Percentiles rank a stretch among this genome's conserved stretches.
phyloP scores from a whole-genome alignment of 2,113 vertebrate species.

The Parotia lawesii region DNA sequence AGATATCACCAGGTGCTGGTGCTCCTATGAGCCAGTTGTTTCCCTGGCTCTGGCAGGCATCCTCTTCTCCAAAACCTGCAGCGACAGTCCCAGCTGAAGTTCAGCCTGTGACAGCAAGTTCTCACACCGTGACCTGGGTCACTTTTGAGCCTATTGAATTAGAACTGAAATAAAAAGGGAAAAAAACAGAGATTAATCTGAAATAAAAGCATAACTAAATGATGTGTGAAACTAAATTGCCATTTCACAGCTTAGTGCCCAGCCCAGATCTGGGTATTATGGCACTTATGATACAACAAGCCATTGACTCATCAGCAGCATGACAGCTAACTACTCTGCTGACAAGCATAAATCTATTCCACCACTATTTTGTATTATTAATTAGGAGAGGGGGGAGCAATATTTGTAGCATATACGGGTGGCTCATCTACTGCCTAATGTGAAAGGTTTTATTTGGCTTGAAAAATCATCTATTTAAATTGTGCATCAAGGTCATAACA shows the following conservation, averaged over 20 bases:
- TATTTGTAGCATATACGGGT: background rate
- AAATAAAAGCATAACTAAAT: slow-evolving; percentile 59
- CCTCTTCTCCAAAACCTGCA: background rate
- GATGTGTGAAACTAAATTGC: slow-evolving; percentile 56
- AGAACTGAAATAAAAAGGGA: background rate
- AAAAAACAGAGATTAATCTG: slow-evolving; percentile 24
- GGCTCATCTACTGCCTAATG: slow-evolving; percentile 58
- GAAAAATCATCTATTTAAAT: slow-evolving; percentile 39
- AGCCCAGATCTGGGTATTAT: slow-evolving; percentile 33
- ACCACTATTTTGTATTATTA: slow-evolving; percentile 50
- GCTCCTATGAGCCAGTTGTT: background rate
- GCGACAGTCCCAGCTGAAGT: background rate
- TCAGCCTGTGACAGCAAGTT: background rate
- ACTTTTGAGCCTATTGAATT: background rate
- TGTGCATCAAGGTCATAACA: slow-evolving; percentile 52
- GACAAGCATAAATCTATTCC: slow-evolving; percentile 63
- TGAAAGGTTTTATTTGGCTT: slow-evolving; percentile 58
- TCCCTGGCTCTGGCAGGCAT: background rate
- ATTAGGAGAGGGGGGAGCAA: slow-evolving; percentile 43
- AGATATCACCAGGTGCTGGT: background rate
- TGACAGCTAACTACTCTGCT: slow-evolving; percentile 58
- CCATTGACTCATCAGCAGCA: slow-evolving; percentile 63
- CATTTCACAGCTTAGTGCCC: slow-evolving; percentile 42
- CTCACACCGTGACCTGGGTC: background rate
- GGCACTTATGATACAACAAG: slow-evolving; percentile 63